A percentile compares a stretch with the other conserved stretches of the same genome.
Evolutionary conservation across 2,113 vertebrate genomes (phyloP).

Genomic region (Dinomys branickii): DNA sequence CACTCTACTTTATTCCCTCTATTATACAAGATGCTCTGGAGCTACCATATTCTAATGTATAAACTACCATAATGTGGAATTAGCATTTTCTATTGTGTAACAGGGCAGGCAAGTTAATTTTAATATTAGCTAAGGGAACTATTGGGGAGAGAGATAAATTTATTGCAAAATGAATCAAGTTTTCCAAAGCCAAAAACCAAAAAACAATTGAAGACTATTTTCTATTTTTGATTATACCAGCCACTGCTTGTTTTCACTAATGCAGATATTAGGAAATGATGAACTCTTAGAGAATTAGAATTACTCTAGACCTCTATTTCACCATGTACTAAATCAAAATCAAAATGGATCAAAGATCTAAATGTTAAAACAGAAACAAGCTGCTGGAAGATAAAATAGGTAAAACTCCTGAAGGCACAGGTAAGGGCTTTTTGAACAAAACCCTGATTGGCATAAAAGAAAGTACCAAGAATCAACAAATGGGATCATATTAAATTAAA

Average conservation of each 20-base stretch:
- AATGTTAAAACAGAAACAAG: background rate
- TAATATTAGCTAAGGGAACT: background rate
- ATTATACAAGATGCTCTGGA: background rate
- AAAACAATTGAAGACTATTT: background rate
- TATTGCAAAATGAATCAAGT: slow-evolving; percentile 18
- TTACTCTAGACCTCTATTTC: background rate
- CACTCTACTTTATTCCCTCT: background rate
- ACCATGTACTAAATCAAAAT: background rate
- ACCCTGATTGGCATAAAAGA: background rate
- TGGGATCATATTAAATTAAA: background rate
- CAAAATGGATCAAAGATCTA: background rate
- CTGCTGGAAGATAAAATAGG: background rate
- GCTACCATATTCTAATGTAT: background rate
- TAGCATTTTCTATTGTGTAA: background rate
- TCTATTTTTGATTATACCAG: background rate
- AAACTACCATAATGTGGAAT: background rate
- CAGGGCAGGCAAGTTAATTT: background rate
- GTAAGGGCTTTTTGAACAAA: background rate
- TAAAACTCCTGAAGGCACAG: background rate
- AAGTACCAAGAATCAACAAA: background rate
- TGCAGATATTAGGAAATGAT: background rate
- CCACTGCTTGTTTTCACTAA: background rate
- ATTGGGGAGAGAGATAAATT: background rate
- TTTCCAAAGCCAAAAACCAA: background rate
- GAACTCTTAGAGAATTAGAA: background rate